A percentile compares a stretch with the other conserved stretches of the same genome.
Evolutionary conservation across 92 coral and sea anemone species (phyloP).

Genomic region (Epizoanthus illoricatus): DNA sequence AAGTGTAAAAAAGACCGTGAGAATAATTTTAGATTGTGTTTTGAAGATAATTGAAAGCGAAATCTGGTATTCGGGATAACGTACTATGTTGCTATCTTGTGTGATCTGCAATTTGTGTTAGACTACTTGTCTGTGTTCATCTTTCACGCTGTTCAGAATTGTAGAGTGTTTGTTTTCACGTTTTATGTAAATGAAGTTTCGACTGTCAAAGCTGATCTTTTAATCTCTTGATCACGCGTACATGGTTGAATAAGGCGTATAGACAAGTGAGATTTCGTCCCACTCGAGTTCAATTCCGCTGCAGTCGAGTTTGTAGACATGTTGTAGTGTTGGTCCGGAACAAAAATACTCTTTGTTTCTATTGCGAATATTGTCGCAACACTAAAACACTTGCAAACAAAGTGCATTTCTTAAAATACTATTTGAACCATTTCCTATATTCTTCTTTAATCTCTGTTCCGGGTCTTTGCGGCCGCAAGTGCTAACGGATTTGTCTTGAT

Average conservation of each 20-base stretch:
- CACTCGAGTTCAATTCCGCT: slow-evolving; percentile 13
- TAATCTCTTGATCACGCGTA: slow-evolving; percentile 33
- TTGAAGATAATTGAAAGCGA: not conserved
- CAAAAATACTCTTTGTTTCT: not conserved
- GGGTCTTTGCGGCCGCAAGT: too few species aligned
- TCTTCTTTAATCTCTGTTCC: too few species aligned
- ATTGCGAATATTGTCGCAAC: too few species aligned
- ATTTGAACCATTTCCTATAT: too few species aligned
- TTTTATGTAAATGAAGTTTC: slow-evolving; percentile 20
- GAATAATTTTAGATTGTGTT: not conserved
- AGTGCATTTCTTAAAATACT: too few species aligned
- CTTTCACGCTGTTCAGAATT: not conserved
- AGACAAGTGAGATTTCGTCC: slow-evolving; percentile 5
- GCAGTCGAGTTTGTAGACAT: not conserved
- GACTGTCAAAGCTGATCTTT: slow-evolving; percentile 19
- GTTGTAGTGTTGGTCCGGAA: not conserved
- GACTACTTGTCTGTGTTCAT: not conserved
- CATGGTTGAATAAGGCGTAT: not conserved
- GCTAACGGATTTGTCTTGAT: too few species aligned
- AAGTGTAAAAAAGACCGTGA: not conserved
- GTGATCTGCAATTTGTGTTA: slow-evolving; percentile 5
- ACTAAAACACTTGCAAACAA: too few species aligned
- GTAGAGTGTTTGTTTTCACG: slow-evolving; percentile 9
- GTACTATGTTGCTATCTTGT: not conserved
- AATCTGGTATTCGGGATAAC: not conserved